Evolutionary conservation across 2,888 invertebrate genomes (phyloP).

Genomic region (Gastracanthus pulcherrimus): DNA sequence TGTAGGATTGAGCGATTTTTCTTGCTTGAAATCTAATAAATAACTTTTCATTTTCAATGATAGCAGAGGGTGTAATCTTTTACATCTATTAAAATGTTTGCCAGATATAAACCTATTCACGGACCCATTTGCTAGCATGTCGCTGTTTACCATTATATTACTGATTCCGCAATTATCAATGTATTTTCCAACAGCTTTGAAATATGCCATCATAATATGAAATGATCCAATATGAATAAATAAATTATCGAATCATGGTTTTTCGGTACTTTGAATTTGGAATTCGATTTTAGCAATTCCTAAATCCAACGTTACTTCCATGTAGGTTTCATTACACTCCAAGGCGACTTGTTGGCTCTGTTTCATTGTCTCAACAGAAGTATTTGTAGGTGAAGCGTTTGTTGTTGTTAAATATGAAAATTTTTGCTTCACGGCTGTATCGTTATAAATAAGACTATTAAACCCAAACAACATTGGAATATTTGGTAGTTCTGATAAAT

Average conservation of each 20-base stretch:
- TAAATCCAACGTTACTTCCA: constrained; percentile 63
- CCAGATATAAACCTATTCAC: constrained; percentile 57
- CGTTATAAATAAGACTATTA: constrained; percentile 61
- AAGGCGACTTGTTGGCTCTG: constrained; percentile 59
- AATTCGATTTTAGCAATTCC: too few species aligned
- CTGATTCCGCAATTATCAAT: constrained; percentile 42
- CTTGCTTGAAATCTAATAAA: constrained; percentile 63
- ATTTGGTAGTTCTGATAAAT: constrained; percentile 56
- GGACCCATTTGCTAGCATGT: constrained; percentile 54
- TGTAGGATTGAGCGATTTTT: not conserved
- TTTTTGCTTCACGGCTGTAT: constrained; percentile 59
- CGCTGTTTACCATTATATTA: constrained; percentile 37
- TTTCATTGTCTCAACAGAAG: constrained; percentile 64
- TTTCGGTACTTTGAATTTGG: too few species aligned
- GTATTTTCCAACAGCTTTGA: constrained; percentile 64
- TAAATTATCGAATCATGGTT: constrained; percentile 70
- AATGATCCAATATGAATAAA: constrained; percentile 72
- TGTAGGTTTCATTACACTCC: constrained; percentile 61
- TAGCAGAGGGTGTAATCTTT: constrained; percentile 47
- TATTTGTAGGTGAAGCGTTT: constrained; percentile 65
- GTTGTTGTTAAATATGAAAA: constrained; percentile 66
- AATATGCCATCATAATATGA: constrained; percentile 65
- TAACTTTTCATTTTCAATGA: constrained; percentile 41
- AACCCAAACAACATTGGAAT: constrained; percentile 69
- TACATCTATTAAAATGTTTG: constrained; percentile 60